Evolutionary conservation across 2,113 vertebrate species (phyloP).

Genomic region (Leptobrachium ailaonicum): DNA sequence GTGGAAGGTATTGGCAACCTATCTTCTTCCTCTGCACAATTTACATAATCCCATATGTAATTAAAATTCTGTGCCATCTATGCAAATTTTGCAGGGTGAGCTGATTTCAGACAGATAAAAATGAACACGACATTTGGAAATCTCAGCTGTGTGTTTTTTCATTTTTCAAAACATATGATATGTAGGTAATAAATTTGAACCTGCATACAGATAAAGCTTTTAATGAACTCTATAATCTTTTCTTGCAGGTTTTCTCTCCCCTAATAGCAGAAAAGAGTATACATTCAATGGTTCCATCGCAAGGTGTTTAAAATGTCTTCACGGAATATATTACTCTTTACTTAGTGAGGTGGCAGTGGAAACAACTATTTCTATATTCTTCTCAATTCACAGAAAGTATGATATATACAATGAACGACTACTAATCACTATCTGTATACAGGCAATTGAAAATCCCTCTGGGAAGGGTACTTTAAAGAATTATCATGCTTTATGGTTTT

Average conservation of each 20-base stretch:
- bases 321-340: constrained; percentile 31
- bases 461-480: neutral
- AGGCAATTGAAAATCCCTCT: neutral
- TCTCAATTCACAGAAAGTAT: constrained; percentile 2
- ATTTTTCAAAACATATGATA: constrained; percentile 28
- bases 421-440: constrained; percentile 18
- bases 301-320: constrained; percentile 16
- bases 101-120: constrained; percentile 45
- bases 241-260: constrained; percentile 33
- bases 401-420: constrained; percentile 12
- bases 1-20: constrained; percentile 9
- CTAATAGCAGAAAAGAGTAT: constrained; percentile 24
- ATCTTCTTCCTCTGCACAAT: constrained; percentile 1
- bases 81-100: constrained; percentile 43
- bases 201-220: constrained; percentile 42
- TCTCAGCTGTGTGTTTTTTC: constrained; percentile 30
- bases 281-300: constrained; percentile 8
- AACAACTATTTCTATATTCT: constrained; percentile 17
- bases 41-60: constrained; percentile 38
- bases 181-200: constrained; percentile 24
- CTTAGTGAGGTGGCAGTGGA: constrained; percentile 13
- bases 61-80: constrained; percentile 33
- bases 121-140: constrained; percentile 39
- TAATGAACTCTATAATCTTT: constrained; percentile 33
- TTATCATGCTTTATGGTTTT: neutral